Evolutionary conservation across 2,888 invertebrate species (phyloP).

Genomic region (Koerneria pararmatus): DNA sequence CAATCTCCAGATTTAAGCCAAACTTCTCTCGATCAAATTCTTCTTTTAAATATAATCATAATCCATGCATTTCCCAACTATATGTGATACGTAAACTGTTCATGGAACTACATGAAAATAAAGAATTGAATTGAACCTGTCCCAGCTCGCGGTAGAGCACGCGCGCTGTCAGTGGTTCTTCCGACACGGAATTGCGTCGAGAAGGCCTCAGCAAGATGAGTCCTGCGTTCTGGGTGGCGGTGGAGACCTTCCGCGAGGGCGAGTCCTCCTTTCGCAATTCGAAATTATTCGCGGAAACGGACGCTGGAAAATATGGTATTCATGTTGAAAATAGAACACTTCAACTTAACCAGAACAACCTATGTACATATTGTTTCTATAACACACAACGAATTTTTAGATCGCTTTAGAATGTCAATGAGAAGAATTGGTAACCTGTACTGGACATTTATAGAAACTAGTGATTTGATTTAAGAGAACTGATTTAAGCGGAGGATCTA

Average conservation of each 20-base stretch:
- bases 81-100: neutral
- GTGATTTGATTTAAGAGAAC: too few relatives aligned
- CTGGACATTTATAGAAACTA: too few relatives aligned
- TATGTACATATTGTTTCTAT: too few relatives aligned
- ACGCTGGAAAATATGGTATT: too few relatives aligned
- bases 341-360: too few relatives aligned
- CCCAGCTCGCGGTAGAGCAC: conserved; percentile 19
- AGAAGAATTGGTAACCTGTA: too few relatives aligned
- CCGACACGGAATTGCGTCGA: neutral
- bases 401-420: too few relatives aligned
- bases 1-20: too few relatives aligned
- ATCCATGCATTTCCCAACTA: neutral
- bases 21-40: too few relatives aligned
- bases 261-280: neutral
- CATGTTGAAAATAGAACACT: too few relatives aligned
- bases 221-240: neutral
- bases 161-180: neutral
- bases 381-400: too few relatives aligned
- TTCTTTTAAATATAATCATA: neutral
- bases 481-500: too few relatives aligned
- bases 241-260: neutral
- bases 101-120: neutral
- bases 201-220: neutral
- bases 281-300: neutral
- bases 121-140: conserved; percentile 1